Conservation (phyloP, 2,888 invertebrate species). For the Nineta flava region DNA sequence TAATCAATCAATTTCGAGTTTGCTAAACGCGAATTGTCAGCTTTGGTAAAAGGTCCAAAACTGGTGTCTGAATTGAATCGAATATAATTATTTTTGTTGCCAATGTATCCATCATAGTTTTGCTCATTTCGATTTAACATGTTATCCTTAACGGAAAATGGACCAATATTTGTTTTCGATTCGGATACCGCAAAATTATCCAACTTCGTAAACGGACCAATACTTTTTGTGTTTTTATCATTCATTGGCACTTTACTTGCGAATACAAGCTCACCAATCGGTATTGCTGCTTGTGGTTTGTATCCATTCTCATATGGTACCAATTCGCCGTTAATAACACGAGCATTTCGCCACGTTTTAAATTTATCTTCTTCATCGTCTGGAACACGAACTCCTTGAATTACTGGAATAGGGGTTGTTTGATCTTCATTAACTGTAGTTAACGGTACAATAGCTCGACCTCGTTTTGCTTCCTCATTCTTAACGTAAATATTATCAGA, state of each 20-base stretch:
- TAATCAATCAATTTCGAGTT: constrained; percentile 45
- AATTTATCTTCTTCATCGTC: constrained; percentile 65
- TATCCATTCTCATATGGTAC: constrained; percentile 58
- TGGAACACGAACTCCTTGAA: constrained; percentile 68
- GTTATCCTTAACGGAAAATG: constrained; percentile 44
- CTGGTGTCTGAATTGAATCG: constrained; percentile 25
- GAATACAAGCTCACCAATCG: constrained; percentile 38
- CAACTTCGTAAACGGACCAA: constrained; percentile 44
- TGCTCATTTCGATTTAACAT: constrained; percentile 9
- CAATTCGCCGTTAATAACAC: constrained; percentile 71
- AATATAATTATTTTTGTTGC: constrained; percentile 15
- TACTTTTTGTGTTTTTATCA: constrained; percentile 20
- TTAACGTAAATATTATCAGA: constrained; percentile 45
- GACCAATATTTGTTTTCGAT: constrained; percentile 27
- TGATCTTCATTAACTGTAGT: constrained; percentile 24
- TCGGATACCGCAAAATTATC: constrained; percentile 36
- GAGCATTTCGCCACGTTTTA: constrained; percentile 74
- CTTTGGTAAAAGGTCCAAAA: constrained; percentile 44
- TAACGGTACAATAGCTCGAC: constrained; percentile 44
- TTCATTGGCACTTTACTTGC: constrained; percentile 17
- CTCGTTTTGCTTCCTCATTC: constrained; percentile 38
- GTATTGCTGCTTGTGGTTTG: constrained; percentile 43
- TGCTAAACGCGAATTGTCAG: constrained; percentile 40
- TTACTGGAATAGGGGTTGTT: constrained; percentile 42
- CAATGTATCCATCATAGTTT: constrained; percentile 13